A percentile compares a stretch with the other conserved stretches of the same genome.
These are phyloP conservation scores for Rhopalosiphum maidis DNA, from an alignment of 1,140 invertebrate species.

Conservation along the genomic window DNA sequence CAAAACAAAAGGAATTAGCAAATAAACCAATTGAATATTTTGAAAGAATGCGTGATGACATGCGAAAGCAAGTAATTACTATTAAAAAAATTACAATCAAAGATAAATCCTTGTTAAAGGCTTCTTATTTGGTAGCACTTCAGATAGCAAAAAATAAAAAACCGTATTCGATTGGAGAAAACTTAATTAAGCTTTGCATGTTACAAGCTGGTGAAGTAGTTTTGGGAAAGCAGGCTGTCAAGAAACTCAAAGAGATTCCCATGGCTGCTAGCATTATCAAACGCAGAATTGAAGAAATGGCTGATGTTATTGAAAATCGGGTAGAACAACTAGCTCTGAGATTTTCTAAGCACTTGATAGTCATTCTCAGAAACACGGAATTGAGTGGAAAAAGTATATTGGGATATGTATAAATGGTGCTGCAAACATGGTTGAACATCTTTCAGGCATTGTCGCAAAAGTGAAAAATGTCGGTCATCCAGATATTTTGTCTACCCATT, in stretches of 20 bases:
- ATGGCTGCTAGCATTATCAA: no score
- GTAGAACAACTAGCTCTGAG: no score
- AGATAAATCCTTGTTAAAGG: neutral
- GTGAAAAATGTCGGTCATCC: constrained; percentile 60
- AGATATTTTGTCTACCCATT: constrained; percentile 62
- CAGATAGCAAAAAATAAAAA: no score
- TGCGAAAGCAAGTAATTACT: constrained; percentile 1
- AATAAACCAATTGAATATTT: constrained; percentile 10
- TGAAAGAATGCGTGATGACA: neutral
- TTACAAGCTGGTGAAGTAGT: no score
- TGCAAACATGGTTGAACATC: neutral
- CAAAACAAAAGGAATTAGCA: neutral
- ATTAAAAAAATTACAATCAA: neutral
- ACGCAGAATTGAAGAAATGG: no score
- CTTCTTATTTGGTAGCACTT: neutral
- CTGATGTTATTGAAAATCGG: no score
- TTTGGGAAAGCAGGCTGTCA: no score
- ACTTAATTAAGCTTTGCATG: no score
- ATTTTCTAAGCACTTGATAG: no score
- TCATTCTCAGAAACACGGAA: neutral
- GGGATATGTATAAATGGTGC: constrained; percentile 60
- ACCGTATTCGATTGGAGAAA: no score
- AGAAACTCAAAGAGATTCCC: no score
- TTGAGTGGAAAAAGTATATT: constrained; percentile 59
- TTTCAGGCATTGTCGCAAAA: constrained; percentile 61